These are phyloP conservation scores for Hormaphis cornu DNA, from an alignment of 1,140 invertebrate genomes.

Conservation along the genomic window DNA sequence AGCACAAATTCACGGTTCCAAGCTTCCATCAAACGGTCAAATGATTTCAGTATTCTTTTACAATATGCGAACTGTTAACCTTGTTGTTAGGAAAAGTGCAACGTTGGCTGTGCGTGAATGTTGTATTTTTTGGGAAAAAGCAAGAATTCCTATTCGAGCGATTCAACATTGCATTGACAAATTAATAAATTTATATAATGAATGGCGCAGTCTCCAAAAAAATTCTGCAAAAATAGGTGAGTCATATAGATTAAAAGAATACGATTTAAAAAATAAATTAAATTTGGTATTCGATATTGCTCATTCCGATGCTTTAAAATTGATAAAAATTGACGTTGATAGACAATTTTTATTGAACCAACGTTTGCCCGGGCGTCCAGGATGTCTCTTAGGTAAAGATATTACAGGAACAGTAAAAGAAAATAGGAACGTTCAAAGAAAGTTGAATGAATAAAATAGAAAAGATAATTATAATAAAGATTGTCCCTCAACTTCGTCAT, in stretches of 20 bases:
- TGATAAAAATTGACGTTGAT: slow-evolving; percentile 34
- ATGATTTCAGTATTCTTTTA: background rate
- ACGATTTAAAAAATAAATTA: slow-evolving; percentile 33
- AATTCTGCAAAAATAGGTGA: slow-evolving; percentile 22
- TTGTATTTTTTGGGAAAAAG: slow-evolving; percentile 11
- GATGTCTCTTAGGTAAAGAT: slow-evolving; percentile 28
- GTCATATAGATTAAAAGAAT: slow-evolving; percentile 32
- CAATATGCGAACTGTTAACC: background rate
- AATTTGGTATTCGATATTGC: slow-evolving; percentile 38
- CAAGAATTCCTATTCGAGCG: background rate
- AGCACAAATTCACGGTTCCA: background rate
- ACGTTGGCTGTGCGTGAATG: background rate
- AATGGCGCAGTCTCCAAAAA: slow-evolving; percentile 32
- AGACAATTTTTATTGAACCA: slow-evolving; percentile 34
- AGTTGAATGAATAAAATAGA: background rate
- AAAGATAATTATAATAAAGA: background rate
- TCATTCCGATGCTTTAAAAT: slow-evolving; percentile 36
- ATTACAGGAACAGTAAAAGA: slow-evolving; percentile 5
- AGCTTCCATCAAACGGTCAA: slow-evolving; percentile 1
- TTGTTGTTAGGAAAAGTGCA: background rate
- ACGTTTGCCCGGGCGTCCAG: slow-evolving; percentile 23
- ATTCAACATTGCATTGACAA: background rate
- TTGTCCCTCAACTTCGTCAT: background rate
- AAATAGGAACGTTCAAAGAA: background rate
- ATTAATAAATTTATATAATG: background rate